Evolutionary conservation across 2,888 invertebrate genomes (phyloP), one percentile per base, ranked within the genome.

Genomic region (Apotomis capreana): DNA sequence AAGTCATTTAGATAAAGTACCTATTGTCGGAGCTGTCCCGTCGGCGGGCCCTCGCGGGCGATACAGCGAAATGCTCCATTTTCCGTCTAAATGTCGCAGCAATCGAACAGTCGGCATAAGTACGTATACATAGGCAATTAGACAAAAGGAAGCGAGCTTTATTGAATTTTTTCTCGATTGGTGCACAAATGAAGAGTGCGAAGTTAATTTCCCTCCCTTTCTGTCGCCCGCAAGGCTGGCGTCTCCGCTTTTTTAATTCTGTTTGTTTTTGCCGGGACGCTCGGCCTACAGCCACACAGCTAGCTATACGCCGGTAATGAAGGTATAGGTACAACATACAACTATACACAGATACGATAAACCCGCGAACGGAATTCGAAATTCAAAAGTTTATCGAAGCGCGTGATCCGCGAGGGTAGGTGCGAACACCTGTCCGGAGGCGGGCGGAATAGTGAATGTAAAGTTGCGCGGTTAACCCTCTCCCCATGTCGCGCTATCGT

Each of bases 151-250:
- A 88, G 87, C 88, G 85, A 85, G 87, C 87, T 88, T 91, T 91
- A 91, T 91, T 90, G 91, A 91, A 91, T 91, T 92, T 91, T 90
- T 91, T 90, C 90, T 87, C 89, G 88, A 91, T 89, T 89, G 88
- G 87, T 88, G 89, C 89, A 89, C 88, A 89, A 89, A 87, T 83
- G 91, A 90, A 87, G 89, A 91, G 91, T 84, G 87, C 89, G 87
- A 87, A 89, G 83, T 83, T 81, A 81, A 80, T 83, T 72, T 84
- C 87, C 78, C 79, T 91, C 92, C 89, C 90, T 89, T 82, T 91
- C 90, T 82, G 81, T 78, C 87, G 81, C 77, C 79, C 80, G 83
- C 81, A 78, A 83, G 83, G 83, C 84, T 81, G 78, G 81, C 82
- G 84, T 83, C 82, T 83, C 83, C 77, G 79, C 78, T 86, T 86